These are phyloP conservation scores for Gopherus flavomarginatus DNA, from an alignment of 2,113 vertebrate genomes.

Conservation along the genomic window DNA sequence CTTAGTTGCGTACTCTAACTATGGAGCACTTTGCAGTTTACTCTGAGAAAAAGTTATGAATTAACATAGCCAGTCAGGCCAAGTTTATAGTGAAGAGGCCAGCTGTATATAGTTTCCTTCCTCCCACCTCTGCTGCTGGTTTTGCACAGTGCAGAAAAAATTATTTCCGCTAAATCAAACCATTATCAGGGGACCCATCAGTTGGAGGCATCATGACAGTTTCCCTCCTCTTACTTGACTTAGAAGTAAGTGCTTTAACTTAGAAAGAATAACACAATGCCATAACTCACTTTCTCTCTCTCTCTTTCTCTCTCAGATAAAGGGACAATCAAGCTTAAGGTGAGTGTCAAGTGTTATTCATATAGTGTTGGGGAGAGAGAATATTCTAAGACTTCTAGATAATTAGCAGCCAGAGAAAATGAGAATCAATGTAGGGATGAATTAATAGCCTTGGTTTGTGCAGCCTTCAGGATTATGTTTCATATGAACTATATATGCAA, in stretches of 20 bases:
- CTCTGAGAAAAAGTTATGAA: neutral
- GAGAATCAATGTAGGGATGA: neutral
- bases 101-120: neutral
- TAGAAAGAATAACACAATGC: neutral
- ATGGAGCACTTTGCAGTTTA: neutral
- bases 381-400: neutral
- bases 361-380: rapidly evolving
- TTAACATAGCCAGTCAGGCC: neutral
- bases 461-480: neutral
- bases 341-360: slow-evolving; percentile 73
- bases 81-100: neutral
- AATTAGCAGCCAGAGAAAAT: neutral
- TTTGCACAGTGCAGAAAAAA: neutral
- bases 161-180: neutral
- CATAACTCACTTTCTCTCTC: neutral
- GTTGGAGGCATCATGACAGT: neutral
- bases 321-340: slow-evolving; percentile 92
- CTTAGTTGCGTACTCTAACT: neutral
- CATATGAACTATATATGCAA: neutral
- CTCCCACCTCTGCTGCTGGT: neutral
- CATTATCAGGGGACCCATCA: neutral
- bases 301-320: slow-evolving; percentile 84
- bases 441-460: neutral
- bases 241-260: neutral
- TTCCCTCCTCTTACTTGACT: neutral